Evolutionary conservation across 1,140 invertebrate genomes (phyloP), one percentile per base, ranked within the genome.

Genomic region (Arion vulgaris): DNA sequence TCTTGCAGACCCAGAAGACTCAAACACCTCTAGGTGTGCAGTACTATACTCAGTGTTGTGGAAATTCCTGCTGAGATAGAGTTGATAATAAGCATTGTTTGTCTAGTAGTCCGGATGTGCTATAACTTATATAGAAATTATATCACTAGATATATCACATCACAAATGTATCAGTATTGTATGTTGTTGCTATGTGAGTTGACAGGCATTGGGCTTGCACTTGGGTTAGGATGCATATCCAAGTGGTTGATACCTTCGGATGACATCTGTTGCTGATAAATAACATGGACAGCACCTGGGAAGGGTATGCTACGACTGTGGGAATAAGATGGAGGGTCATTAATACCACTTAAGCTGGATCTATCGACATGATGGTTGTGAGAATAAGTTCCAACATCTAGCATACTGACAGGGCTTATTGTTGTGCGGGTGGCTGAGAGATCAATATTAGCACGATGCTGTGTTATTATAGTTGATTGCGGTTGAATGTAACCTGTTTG

Each of bases 131-230:
- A n/a, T n/a, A n/a, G n/a, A n/a, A n/a, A n/a, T n/a, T n/a, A n/a
- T n/a, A n/a, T n/a, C n/a, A n/a, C n/a, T n/a, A n/a, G n/a, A n/a
- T n/a, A n/a, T n/a, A n/a, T n/a, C n/a, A n/a, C n/a, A n/a, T n/a
- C n/a, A n/a, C n/a, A n/a, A n/a, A n/a, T n/a, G n/a, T n/a, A n/a
- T 78, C 75, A 79, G 62, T 79, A 79, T 32, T 79, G 77, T n/a
- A 79, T 45, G 41, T 80, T 80, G 66, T 45, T 72, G 23, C 32
- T 68, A 19, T 72, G 71, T 39, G 71, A 53, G 38, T 32, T 71
- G 19, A 71, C 32, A 23, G 78, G 78, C 78, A 71, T 71, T 0
- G 62, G 78, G n/a, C 78, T 80, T 41, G 68, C 78, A 1, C 49
- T 76, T 1, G 39, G 74, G 28, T 36, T 4, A 7, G 23, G n/a